These are phyloP conservation scores for Diachasma alloeum DNA, from an alignment of 1,140 invertebrate genomes.

Conservation along the genomic window DNA sequence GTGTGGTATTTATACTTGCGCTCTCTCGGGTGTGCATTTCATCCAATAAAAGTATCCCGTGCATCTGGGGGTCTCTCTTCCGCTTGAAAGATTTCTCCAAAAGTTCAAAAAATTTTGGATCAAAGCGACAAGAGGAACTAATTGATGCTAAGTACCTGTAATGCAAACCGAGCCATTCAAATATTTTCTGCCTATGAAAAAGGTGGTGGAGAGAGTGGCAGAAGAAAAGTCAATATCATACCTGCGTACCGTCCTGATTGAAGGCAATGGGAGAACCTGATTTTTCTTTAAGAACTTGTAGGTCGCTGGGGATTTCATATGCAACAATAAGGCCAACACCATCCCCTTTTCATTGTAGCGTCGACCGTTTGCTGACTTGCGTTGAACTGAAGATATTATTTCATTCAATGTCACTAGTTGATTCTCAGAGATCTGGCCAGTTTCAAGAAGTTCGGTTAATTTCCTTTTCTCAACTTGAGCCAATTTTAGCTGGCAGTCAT, in stretches of 20 bases:
- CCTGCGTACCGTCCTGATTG: conserved; percentile 25
- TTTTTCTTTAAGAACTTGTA: conserved; percentile 27
- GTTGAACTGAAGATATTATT: conserved; percentile 17
- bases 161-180: neutral
- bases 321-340: conserved; percentile 14
- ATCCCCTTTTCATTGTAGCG: conserved; percentile 29
- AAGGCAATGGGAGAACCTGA: conserved; percentile 25
- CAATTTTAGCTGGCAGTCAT: neutral
- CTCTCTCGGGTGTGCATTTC: conserved; percentile 21
- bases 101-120: conserved; percentile 3
- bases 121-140: too few species aligned
- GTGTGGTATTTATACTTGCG: neutral
- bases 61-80: conserved; percentile 17
- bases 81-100: neutral
- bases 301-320: conserved; percentile 26
- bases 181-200: neutral
- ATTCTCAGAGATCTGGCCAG: conserved; percentile 16
- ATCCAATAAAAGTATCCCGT: neutral
- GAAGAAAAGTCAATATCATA: neutral
- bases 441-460: neutral
- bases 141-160: conserved; percentile 18
- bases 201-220: neutral
- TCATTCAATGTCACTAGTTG: conserved; percentile 13
- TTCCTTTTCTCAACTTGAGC: neutral
- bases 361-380: conserved; percentile 23